Conservation (phyloP, 2,113 vertebrate genomes). For the Trogon melanurus region DNA sequence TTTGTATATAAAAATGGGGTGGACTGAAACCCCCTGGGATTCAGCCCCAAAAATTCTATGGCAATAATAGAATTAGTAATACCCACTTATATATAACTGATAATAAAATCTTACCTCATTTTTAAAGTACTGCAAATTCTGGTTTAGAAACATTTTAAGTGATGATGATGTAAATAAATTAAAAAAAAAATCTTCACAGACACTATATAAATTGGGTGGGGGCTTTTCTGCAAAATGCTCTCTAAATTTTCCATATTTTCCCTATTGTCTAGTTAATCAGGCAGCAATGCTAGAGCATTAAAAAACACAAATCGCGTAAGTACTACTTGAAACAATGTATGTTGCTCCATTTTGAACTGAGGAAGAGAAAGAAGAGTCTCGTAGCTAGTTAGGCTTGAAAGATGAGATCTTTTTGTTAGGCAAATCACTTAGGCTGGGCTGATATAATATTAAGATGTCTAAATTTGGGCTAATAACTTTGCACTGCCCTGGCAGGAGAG, state of each 20-base stretch:
- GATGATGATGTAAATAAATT: neutral
- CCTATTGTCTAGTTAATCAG: neutral
- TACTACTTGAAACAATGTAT: neutral
- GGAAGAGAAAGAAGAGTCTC: neutral
- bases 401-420: neutral
- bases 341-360: neutral
- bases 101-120: neutral
- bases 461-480: neutral
- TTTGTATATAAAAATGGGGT: neutral
- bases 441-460: neutral
- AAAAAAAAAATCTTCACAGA: neutral
- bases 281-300: neutral
- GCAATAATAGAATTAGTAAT: neutral
- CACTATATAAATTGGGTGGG: accelerated
- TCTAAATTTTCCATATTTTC: neutral
- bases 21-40: neutral
- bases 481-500: neutral
- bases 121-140: neutral
- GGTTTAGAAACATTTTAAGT: neutral
- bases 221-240: neutral
- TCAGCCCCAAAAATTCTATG: neutral
- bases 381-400: neutral
- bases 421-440: neutral
- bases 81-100: neutral
- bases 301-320: neutral